Conservation (phyloP, 2,888 invertebrate genomes). For the Shargacucullia verbasci region DNA sequence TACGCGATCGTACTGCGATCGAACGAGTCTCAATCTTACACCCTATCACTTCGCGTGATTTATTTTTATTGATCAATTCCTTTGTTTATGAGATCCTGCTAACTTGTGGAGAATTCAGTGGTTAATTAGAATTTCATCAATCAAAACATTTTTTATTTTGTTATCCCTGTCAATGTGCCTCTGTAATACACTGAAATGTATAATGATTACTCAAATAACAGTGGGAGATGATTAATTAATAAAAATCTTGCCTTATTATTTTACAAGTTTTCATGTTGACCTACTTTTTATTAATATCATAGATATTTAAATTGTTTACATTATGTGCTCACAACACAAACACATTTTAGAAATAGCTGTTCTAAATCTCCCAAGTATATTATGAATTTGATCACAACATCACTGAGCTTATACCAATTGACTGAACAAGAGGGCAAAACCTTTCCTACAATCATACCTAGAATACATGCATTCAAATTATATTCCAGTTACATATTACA, state of each 20-base stretch:
- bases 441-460: conserved; percentile 60
- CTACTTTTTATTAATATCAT: conserved; percentile 47
- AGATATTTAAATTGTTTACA: conserved; percentile 28
- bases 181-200: conserved; percentile 83
- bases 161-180: conserved; percentile 86
- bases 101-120: conserved; percentile 86
- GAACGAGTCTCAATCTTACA: conserved; percentile 65
- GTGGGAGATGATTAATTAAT: conserved; percentile 82
- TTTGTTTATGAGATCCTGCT: conserved; percentile 88
- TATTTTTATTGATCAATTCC: conserved; percentile 84
- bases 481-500: not conserved
- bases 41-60: conserved; percentile 66
- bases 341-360: conserved; percentile 30
- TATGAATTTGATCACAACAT: conserved; percentile 24
- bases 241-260: conserved; percentile 85
- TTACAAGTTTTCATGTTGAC: conserved; percentile 80
- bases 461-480: conserved; percentile 12
- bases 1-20: conserved; percentile 67
- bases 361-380: conserved; percentile 55
- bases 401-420: conserved; percentile 49
- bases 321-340: conserved; percentile 41
- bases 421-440: conserved; percentile 76
- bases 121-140: conserved; percentile 87
- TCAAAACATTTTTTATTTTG: conserved; percentile 88
- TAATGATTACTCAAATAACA: conserved; percentile 80